These are phyloP conservation scores for Rhizoglyphus robini DNA, from an alignment of 1,140 invertebrate genomes.

Conservation along the genomic window DNA sequence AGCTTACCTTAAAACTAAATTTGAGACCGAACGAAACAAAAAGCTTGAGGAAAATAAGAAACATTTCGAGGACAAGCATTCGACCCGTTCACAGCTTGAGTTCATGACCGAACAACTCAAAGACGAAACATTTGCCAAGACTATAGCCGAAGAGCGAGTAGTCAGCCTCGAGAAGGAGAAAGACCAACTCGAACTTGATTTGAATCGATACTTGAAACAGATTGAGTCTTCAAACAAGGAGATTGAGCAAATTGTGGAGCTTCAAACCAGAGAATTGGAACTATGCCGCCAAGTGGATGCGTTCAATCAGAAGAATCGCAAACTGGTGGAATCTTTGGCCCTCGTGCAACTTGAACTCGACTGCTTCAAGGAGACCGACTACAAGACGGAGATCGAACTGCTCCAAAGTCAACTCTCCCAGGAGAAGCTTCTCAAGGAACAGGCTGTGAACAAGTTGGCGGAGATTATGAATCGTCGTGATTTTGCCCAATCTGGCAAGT, in stretches of 20 bases:
- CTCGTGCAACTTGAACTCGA: slow-evolving; percentile 39
- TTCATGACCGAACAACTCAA: slow-evolving; percentile 72
- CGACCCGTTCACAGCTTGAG: slow-evolving; percentile 69
- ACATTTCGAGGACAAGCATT: slow-evolving; percentile 63
- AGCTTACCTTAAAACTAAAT: slow-evolving; percentile 61
- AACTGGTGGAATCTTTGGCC: slow-evolving; percentile 45
- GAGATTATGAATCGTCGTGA: slow-evolving; percentile 92
- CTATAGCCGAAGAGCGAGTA: slow-evolving; percentile 85
- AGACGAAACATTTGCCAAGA: slow-evolving; percentile 71
- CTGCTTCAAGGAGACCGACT: neutral
- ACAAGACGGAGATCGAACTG: slow-evolving; percentile 52
- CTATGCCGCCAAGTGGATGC: slow-evolving; percentile 47
- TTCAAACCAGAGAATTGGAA: slow-evolving; percentile 60
- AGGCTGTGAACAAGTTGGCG: slow-evolving; percentile 86
- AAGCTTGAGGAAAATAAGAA: slow-evolving; percentile 55
- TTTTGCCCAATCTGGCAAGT: slow-evolving; percentile 36
- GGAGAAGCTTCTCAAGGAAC: slow-evolving; percentile 42
- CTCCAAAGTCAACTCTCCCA: slow-evolving; percentile 70
- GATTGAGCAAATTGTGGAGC: slow-evolving; percentile 57
- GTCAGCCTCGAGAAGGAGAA: slow-evolving; percentile 92
- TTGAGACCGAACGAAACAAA: slow-evolving; percentile 76
- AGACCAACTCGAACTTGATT: slow-evolving; percentile 83
- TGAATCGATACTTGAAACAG: slow-evolving; percentile 70
- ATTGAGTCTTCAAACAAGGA: slow-evolving; percentile 65
- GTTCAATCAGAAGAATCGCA: slow-evolving; percentile 52